Percentiles rank a stretch among this genome's conserved stretches.
Conservation (phyloP, 2,797 vertebrate genomes). For the Eutrigla gurnardus region DNA sequence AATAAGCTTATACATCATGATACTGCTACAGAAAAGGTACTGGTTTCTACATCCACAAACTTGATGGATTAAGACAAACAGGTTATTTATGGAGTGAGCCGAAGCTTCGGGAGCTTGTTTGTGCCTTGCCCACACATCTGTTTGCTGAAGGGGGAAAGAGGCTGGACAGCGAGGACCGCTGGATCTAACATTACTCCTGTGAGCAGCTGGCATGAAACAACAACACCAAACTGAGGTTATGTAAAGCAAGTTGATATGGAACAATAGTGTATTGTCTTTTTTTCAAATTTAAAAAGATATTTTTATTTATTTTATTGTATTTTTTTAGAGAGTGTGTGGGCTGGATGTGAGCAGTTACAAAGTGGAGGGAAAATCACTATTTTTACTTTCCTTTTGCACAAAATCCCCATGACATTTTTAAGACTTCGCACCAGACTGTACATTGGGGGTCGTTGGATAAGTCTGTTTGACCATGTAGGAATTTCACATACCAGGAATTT, state of each 20-base stretch:
- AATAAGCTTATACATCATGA: slow-evolving; percentile 80
- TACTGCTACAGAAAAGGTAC: slow-evolving; percentile 62
- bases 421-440: slow-evolving; percentile 11
- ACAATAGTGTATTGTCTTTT: slow-evolving; percentile 38
- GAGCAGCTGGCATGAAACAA: slow-evolving; percentile 59
- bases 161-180: slow-evolving; percentile 65
- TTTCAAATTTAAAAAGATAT: slow-evolving; percentile 42
- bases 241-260: slow-evolving; percentile 60
- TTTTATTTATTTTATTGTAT: slow-evolving; percentile 25
- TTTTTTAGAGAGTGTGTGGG: slow-evolving; percentile 54
- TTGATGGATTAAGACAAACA: slow-evolving; percentile 81
- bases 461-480: background rate
- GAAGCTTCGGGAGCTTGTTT: slow-evolving; percentile 68
- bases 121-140: slow-evolving; percentile 75
- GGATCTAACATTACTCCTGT: slow-evolving; percentile 55
- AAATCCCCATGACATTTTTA: slow-evolving; percentile 26
- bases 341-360: slow-evolving; percentile 44
- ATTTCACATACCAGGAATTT: background rate
- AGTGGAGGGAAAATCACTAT: slow-evolving; percentile 46
- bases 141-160: slow-evolving; percentile 68
- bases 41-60: slow-evolving; percentile 67
- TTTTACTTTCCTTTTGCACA: slow-evolving; percentile 49
- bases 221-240: slow-evolving; percentile 59
- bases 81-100: slow-evolving; percentile 77
- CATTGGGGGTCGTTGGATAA: background rate